Base-by-base conservation (phyloP, 2,888 invertebrate genomes). In the Drosophila yooni region DNA sequence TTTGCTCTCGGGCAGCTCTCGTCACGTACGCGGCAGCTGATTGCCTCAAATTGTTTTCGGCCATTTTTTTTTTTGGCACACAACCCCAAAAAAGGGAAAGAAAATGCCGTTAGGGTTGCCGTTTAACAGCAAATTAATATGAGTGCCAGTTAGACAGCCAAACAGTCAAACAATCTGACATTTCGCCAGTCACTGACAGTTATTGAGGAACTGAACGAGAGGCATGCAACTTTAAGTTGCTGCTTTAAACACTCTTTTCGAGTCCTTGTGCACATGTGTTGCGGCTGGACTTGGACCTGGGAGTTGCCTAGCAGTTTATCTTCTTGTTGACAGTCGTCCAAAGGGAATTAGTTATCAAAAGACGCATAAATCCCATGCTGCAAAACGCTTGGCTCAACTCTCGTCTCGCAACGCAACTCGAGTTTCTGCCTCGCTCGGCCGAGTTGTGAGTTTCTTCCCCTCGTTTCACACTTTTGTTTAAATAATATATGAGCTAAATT, bases 341-440 rank as follows among this genome's bases (percentile, higher is more conserved):
- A 91, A 83, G 92, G 91, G 91, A 91, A 85, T 91, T 91, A 79
- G 81, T 81, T 83, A 89, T 89, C 89, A 88, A 80, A 88, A 84
- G 88, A 83, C 76, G 88, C 82, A 88, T 83, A 88, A 88, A 88
- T 88, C 81, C 88, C 82, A 76, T 76, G 80, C 76, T 53, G 50
- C 60, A 64, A 63, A 79, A 76, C 53, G 66, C 58, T 65, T 62
- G 34, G 27, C 59, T 50, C 21, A 70, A 74, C 48, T 63, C 40
- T 68, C 21, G 11, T 31, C 53, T 61, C 50, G 27, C 40, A 36
- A 11, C 54, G 18, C 18, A 38, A 50, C 64, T 72, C 51, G 52
- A 34, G 36, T 43, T 65, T 52, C 36, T 53, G 56, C 36, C 62
- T 43, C 52, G 34, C 29, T 40, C 15, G 10, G 13, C 21, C n/a